Evolutionary conservation across 2,797 vertebrate species (phyloP), one percentile per base, ranked within the genome.

Genomic region (Morelia viridis): DNA sequence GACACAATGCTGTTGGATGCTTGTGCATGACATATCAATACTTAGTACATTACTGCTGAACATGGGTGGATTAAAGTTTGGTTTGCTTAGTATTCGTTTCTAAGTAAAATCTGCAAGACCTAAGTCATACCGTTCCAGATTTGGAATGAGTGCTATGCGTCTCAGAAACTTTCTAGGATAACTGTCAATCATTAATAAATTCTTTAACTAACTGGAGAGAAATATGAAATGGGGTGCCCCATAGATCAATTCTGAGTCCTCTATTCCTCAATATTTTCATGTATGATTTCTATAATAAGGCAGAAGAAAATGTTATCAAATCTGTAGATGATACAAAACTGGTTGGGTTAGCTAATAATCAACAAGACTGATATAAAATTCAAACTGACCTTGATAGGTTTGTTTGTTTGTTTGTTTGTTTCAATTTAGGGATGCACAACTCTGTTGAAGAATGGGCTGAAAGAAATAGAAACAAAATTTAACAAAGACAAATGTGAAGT

Each of bases 161-260:
- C 22, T 88, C 58, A 61, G 28, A 80, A 91, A 53, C 11, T 62
- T 80, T 87, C 41, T 11, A 91, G 19, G 4, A 11, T 28, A 46
- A 46, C 46, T 84, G 76, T 88, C 71, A 84, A 65, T 83, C 86
- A 88, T 92, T 88, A 88, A 88, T 88, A 83, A 41, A 68, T 85
- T 61, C 56, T 76, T 56, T 68, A 91, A 41, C 85, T 91, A 91
- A 71, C 19, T 19, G 31, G 68, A 35, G 31, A 71, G 31, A 35
- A 71, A 35, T 71, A 19, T 35, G 15, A 71, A 71, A 35, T 71
- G 68, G 31, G 31, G 31, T 71, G 35, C 35, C 71, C 9, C 0
- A 0, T 19, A 80, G 19, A 80, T 80, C 9, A 80, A 19, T 80
- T 46, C 41, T 46, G 22, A 24, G 41, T 80, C 41, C 41, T 80